These are phyloP conservation scores for Glaucopsyche alexis DNA, from an alignment of 2,888 invertebrate genomes.

Conservation along the genomic window DNA sequence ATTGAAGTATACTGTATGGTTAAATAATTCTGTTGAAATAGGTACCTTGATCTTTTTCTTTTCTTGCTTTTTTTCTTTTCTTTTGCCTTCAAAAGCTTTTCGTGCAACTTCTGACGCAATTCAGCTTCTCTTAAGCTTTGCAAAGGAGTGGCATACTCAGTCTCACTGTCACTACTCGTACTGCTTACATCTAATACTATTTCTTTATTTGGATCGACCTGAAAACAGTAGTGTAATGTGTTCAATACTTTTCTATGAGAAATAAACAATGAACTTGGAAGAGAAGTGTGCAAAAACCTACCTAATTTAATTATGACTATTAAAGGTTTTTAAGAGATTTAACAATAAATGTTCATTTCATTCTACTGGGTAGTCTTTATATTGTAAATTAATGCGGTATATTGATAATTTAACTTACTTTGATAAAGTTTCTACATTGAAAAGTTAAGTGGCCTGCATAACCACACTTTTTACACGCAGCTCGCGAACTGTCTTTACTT, in stretches of 20 bases:
- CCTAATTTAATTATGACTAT: neutral
- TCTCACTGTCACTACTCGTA: constrained; percentile 93
- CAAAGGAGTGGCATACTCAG: constrained; percentile 90
- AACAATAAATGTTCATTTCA: neutral
- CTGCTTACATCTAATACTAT: constrained; percentile 96
- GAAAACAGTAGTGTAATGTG: constrained; percentile 21
- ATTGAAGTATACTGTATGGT: too few relatives aligned
- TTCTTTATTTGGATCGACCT: constrained; percentile 95
- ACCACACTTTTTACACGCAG: constrained; percentile 97
- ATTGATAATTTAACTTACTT: constrained; percentile 70
- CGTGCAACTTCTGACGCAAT: constrained; percentile 84
- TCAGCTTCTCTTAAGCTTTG: constrained; percentile 90
- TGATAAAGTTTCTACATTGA: constrained; percentile 97
- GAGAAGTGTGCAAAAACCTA: neutral
- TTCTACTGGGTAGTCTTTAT: neutral
- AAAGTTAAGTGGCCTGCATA: constrained; percentile 97
- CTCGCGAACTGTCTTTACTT: constrained; percentile 87
- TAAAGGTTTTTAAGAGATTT: neutral
- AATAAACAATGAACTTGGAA: neutral
- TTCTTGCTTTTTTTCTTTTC: constrained; percentile 76
- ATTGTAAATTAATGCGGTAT: neutral
- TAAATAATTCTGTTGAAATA: too few relatives aligned
- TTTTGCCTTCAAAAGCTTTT: constrained; percentile 80
- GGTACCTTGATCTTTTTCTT: constrained; percentile 58
- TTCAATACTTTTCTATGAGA: neutral